phyloP scores from a whole-genome alignment of 2,888 invertebrate species.

The Octonoba sinensis region DNA sequence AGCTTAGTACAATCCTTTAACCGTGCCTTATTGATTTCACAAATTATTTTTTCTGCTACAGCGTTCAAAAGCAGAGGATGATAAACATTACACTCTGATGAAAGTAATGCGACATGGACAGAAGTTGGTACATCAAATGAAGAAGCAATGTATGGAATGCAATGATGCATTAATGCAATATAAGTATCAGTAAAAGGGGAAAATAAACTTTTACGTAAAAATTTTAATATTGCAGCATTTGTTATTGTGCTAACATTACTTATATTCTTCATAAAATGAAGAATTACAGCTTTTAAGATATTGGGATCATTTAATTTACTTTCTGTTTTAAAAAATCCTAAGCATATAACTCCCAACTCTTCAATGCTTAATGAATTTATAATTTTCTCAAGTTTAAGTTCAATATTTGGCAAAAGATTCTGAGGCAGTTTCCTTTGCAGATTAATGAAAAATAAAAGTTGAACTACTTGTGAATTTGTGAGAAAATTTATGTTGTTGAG shows the following conservation, averaged over 20 bases:
- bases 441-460: conserved; percentile 55
- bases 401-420: neutral
- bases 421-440: conserved; percentile 35
- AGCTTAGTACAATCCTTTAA: conserved; percentile 47
- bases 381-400: conserved; percentile 6
- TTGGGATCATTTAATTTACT: conserved; percentile 16
- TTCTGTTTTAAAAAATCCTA: conserved; percentile 51
- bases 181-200: conserved; percentile 3
- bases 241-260: conserved; percentile 9
- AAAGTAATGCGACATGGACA: conserved; percentile 37
- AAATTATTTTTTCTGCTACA: conserved; percentile 20
- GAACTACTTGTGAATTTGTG: conserved; percentile 30
- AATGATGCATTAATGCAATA: conserved; percentile 15
- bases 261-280: conserved; percentile 2
- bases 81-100: conserved; percentile 35
- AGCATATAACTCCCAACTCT: conserved; percentile 45
- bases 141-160: neutral
- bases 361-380: conserved; percentile 19
- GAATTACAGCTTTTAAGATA: conserved; percentile 13
- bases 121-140: conserved; percentile 27
- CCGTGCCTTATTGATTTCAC: conserved; percentile 14
- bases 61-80: conserved; percentile 36
- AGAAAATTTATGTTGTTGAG: conserved; percentile 7
- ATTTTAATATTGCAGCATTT: conserved; percentile 32
- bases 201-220: conserved; percentile 40